Base-by-base conservation (phyloP, 2,888 invertebrate species). In the Erpobdella octoculata region DNA sequence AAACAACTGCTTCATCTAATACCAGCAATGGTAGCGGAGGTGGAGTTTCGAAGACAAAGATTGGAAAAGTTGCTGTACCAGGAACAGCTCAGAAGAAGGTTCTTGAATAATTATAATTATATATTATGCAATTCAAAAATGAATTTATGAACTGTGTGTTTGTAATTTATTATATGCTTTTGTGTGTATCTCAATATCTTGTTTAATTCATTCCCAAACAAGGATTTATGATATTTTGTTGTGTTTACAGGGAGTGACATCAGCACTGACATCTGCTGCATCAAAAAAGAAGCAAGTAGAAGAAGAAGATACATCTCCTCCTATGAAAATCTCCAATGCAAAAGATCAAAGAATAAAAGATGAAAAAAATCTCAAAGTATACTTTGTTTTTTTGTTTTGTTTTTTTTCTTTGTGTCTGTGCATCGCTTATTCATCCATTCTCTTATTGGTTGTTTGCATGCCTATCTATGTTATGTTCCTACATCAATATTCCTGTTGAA, bases 261-360 rank as follows among this genome's bases (percentile, higher is more conserved):
- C 33, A 9, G 36, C 53, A 1, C 62, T 67, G 28, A 25, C 68
- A 1, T 31, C 65, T 0, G 71, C 36, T 0, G 46, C 67, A 4
- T 33, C 77, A 25, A 78, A 77, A 72, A 85, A 87, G 21, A 92
- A 92, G 80, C 92, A 92, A 79, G 89, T 89, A 9, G 93, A 93
- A 72, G 93, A 92, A 72, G 87, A 90, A 15, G 93, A 93, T 78
- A 87, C 86, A 0, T 88, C 90, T 0, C 91, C 92, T 0, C 84
- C 92, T 2, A 85, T 95, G 62, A 89, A 67, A 70, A 64, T 73
- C 33, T 59, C 89, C 0, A 87, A 88, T 25, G 86, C 91, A 67
- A 97, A 97, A 83, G 91, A 92, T 81, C 93, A 94, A 81, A 87
- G 98, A 70, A 88, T 92, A 62, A 89, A 92, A 65, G 97, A 98